Base-by-base conservation (phyloP, 2,113 vertebrate genomes). In the Hippocampus zosterae region DNA sequence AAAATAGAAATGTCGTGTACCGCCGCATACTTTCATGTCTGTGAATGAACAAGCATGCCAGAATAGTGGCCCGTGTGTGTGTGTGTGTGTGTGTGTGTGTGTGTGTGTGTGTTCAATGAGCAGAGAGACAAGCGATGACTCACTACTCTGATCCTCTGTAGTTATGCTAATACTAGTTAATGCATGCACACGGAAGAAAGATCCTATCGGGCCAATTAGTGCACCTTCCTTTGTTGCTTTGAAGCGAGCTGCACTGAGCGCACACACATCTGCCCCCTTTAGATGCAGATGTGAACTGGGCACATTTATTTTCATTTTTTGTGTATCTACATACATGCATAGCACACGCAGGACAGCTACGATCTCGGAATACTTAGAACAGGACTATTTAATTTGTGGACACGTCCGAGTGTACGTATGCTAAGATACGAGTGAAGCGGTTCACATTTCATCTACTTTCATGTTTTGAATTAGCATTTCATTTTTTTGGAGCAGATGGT, bases 151-250 rank as follows among this genome's bases (percentile, higher is more conserved):
- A 72, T 80, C 73, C 74, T 89, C 80, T 85, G 84, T 87, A 82
- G 81, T 80, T 84, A 89, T 91, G 84, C 73, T 85, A 91, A 91
- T 90, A 52, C 61, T 5, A 56, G 64, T 33, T 88, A 85, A 89
- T 89, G 68, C 68, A 88, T 89, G 77, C 84, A 76, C 69, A 50
- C 33, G 56, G 71, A 85, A 86, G 73, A 89, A 85, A 84, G 81
- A 81, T 82, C 78, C 84, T 87, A 87, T 82, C 89, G 88, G 86
- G 74, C 65, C 67, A 81, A 84, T 89, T 87, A 87, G 75, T 67
- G 81, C 73, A 59, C 67, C 15, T 80, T 75, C 12, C 79, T 89
- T 90, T 90, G 88, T 86, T 84, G 82, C 85, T 83, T 84, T 69
- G 67, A 72, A 25, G 13, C 59, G 62, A 65, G 77, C 71, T 23